phyloP scores from a whole-genome alignment of 1,140 invertebrate genomes.

The Nymphalis io region DNA sequence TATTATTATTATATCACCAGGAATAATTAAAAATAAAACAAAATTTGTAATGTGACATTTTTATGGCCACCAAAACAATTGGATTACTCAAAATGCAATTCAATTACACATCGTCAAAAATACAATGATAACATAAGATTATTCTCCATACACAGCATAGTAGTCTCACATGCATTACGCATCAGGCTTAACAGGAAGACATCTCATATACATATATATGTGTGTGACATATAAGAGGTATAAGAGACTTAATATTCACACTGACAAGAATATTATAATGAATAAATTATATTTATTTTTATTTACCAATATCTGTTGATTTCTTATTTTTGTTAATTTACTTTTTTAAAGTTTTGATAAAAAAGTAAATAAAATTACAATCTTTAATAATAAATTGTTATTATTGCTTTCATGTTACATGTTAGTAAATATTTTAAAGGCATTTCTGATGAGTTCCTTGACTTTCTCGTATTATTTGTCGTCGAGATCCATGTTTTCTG shows the following conservation, averaged over 20 bases:
- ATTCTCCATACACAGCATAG: not conserved
- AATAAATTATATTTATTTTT: too few relatives aligned
- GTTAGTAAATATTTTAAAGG: not conserved
- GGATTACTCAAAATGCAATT: conserved; percentile 10
- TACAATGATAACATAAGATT: conserved; percentile 8
- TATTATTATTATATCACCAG: not conserved
- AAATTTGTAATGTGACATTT: conserved; percentile 4
- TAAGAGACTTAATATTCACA: not conserved
- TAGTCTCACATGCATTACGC: not conserved
- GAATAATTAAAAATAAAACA: conserved; percentile 1
- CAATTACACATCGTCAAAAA: conserved; percentile 12
- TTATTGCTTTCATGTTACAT: too few relatives aligned
- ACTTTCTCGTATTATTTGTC: conserved; percentile 23
- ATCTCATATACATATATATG: not conserved
- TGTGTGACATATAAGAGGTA: not conserved
- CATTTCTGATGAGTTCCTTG: too few relatives aligned
- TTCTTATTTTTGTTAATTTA: too few relatives aligned
- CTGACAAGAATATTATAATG: not conserved
- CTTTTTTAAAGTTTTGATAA: too few relatives aligned
- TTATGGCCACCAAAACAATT: conserved; percentile 10
- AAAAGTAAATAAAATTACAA: too few relatives aligned
- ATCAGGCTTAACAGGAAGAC: not conserved
- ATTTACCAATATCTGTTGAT: too few relatives aligned
- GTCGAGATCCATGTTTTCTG: conserved; percentile 66
- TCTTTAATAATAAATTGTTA: too few relatives aligned